These are phyloP conservation scores for Drosophila birchii DNA, from an alignment of 2,888 invertebrate genomes.

Conservation along the genomic window DNA sequence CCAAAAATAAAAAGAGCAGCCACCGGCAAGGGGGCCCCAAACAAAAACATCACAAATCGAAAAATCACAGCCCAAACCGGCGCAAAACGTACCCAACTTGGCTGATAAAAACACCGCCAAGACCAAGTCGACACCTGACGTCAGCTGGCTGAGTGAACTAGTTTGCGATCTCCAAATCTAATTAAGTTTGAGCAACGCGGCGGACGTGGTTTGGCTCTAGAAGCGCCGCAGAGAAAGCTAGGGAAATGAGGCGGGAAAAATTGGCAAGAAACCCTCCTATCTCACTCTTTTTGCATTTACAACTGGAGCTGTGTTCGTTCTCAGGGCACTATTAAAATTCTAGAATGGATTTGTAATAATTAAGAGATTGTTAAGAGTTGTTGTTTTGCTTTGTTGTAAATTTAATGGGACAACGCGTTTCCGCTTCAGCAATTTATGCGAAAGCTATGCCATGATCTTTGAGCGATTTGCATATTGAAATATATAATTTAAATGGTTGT, in stretches of 20 bases:
- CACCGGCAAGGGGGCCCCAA: slow-evolving; percentile 53
- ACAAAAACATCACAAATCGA: slow-evolving; percentile 46
- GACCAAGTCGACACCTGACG: slow-evolving; percentile 40
- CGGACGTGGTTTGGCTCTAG: slow-evolving; percentile 29
- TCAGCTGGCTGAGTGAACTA: slow-evolving; percentile 62
- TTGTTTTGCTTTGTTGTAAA: slow-evolving; percentile 5
- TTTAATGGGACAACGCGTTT: slow-evolving; percentile 32
- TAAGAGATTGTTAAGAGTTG: slow-evolving; percentile 4
- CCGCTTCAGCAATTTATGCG: slow-evolving; percentile 44
- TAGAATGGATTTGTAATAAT: slow-evolving; percentile 33
- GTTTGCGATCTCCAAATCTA: slow-evolving; percentile 68
- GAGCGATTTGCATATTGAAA: slow-evolving; percentile 36
- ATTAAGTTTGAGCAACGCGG: slow-evolving; percentile 61
- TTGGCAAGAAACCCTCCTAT: slow-evolving; percentile 13
- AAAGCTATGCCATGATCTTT: slow-evolving; percentile 19
- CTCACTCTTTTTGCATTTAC: not conserved
- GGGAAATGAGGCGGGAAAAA: slow-evolving; percentile 39
- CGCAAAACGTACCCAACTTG: slow-evolving; percentile 5
- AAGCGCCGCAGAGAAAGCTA: slow-evolving; percentile 39
- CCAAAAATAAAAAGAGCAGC: slow-evolving; percentile 29
- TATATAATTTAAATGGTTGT: not conserved
- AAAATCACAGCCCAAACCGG: slow-evolving; percentile 45
- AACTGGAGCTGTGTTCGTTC: slow-evolving; percentile 8
- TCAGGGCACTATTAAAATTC: slow-evolving; percentile 11
- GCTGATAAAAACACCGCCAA: slow-evolving; percentile 37